Base-by-base conservation (phyloP, 2,888 invertebrate genomes). In the Epicampocera succincta region DNA sequence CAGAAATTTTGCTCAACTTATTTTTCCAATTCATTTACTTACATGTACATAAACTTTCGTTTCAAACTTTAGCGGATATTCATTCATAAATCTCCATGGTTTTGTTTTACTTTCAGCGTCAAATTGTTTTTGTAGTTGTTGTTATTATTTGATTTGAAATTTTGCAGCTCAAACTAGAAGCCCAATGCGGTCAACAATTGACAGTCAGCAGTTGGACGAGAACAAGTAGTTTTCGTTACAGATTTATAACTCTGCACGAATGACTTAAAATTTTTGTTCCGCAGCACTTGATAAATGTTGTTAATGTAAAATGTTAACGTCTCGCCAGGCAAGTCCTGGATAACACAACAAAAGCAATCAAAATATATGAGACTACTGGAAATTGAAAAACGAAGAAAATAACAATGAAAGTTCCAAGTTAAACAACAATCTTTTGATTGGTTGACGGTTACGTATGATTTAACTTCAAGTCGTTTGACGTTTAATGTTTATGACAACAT, bases 401-500 rank as follows among this genome's bases (percentile, higher is more conserved):
- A 19, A n/a, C 5, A 17, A 40, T 12, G 12, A 68, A 61, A 38
- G 42, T 33, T 33, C 50, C 71, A 65, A 65, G 38, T 82, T 60
- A 82, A 82, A 60, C 65, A 82, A 60, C 65, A 74, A 74, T 82
- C 77, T 82, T 78, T 74, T 82, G 82, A 82, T 82, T 82, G 82
- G 82, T 82, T 82, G 77, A 78, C 77, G 82, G 78, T 82, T 82
- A 82, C 82, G 77, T 77, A 74, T 82, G 82, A 82, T 82, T 82
- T 82, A 77, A 82, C 69, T 71, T 82, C 74, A 78, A 82, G 82
- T 66, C 66, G 68, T 72, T 50, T 75, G 80, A 68, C 65, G 75
- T 65, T 74, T 69, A 61, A 74, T 82, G 82, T 72, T 80, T 80
- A 58, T 82, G 82, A 82, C 74, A 75, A 66, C 66, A 76, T 50